Conservation (phyloP, 2,797 vertebrate genomes). For the Cercopithecus petaurista region DNA sequence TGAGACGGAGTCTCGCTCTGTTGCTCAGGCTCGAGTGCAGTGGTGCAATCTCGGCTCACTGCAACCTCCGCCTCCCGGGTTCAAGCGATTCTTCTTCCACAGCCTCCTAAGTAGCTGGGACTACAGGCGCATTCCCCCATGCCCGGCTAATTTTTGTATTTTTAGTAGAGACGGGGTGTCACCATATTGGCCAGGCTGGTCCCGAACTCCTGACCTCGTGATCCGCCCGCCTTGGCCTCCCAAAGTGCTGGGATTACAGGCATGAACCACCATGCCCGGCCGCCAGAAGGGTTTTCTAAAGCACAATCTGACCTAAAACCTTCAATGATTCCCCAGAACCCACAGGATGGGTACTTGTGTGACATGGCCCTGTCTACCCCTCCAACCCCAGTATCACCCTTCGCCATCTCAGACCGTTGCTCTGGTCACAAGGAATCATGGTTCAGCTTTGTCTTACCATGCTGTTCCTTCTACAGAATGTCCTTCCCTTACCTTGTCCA, state of each 20-base stretch:
- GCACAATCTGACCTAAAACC: not conserved
- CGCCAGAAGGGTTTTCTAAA: not conserved
- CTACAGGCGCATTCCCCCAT: not conserved
- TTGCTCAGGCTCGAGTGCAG: not conserved
- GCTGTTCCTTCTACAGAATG: not conserved
- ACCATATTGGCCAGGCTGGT: not conserved
- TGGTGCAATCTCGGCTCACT: not conserved
- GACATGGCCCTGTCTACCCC: not conserved
- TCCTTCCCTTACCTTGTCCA: not conserved
- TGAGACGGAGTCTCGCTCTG: not conserved
- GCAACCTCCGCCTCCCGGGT: not conserved
- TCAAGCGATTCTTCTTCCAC: not conserved
- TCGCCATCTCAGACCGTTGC: not conserved
- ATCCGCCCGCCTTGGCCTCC: not conserved
- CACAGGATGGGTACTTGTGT: not conserved
- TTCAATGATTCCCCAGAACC: not conserved
- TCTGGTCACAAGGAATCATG: fast-evolving
- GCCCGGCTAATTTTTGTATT: not conserved
- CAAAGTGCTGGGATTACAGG: not conserved
- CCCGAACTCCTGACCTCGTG: not conserved
- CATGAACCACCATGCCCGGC: fast-evolving
- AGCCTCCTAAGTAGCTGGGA: not conserved
- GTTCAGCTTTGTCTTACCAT: not conserved
- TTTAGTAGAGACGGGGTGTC: not conserved
- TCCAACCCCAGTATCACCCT: fast-evolving